A percentile compares a stretch with the other conserved stretches of the same genome.
These are phyloP conservation scores for Actenoides hombroni DNA, from an alignment of 2,113 vertebrate species.

Conservation along the genomic window DNA sequence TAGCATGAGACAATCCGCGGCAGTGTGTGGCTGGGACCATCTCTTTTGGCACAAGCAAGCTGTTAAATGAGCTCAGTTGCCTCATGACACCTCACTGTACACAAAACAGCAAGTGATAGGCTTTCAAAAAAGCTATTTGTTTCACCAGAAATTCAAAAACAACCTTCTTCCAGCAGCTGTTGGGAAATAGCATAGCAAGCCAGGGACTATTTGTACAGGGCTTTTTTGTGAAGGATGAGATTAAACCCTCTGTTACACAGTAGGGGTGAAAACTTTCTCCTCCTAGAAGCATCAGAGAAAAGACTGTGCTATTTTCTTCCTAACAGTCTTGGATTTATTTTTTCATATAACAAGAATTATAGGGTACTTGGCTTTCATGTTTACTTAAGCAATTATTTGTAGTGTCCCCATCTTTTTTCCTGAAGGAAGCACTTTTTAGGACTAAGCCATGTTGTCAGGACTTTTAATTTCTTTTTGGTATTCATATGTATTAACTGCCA, in stretches of 20 bases:
- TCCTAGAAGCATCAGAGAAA: neutral
- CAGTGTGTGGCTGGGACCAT: neutral
- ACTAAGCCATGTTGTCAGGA: neutral
- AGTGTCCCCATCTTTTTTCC: neutral
- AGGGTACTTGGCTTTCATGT: neutral
- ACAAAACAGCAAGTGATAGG: conserved; percentile 45
- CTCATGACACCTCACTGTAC: conserved; percentile 47
- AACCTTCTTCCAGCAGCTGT: conserved; percentile 34
- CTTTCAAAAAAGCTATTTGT: conserved; percentile 51
- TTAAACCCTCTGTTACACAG: neutral
- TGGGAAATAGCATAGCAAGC: conserved; percentile 31
- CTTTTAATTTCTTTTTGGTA: neutral
- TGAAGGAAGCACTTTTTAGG: neutral
- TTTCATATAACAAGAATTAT: neutral
- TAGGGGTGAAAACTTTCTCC: neutral
- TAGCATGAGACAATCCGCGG: neutral
- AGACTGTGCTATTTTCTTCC: neutral
- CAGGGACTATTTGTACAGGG: neutral
- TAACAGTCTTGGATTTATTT: neutral
- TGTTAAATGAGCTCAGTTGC: conserved; percentile 40
- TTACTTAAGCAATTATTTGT: neutral
- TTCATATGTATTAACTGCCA: neutral
- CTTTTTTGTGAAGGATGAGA: conserved; percentile 8
- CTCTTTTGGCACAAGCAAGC: conserved; percentile 20
- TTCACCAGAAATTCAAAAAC: conserved; percentile 42